These are phyloP conservation scores for Chiroxiphia lanceolata DNA, from an alignment of 2,797 vertebrate genomes.

Conservation along the genomic window DNA sequence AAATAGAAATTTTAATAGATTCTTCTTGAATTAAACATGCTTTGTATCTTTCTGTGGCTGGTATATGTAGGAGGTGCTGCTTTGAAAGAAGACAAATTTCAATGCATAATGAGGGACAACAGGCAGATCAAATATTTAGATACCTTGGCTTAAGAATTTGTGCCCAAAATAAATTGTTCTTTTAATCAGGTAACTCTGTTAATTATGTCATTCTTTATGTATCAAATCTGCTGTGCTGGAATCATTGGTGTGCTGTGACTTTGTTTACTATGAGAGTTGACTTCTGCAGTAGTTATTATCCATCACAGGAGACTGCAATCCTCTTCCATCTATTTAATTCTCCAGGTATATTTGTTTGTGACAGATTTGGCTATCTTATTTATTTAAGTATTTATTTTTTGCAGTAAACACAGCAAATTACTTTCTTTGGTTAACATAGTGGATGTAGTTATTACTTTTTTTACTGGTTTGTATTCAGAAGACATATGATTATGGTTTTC, in stretches of 20 bases:
- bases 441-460: background rate
- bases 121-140: background rate
- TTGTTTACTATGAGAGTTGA: background rate
- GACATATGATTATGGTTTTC: background rate
- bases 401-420: background rate
- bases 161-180: background rate
- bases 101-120: background rate
- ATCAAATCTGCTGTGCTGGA: background rate
- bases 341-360: background rate
- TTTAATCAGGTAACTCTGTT: background rate
- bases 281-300: background rate
- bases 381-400: background rate
- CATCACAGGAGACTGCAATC: background rate
- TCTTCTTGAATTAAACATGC: background rate
- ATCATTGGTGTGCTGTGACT: background rate
- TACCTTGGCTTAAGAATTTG: background rate
- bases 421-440: background rate
- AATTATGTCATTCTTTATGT: background rate
- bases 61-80: background rate
- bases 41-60: background rate
- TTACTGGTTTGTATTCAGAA: background rate
- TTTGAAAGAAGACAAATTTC: background rate
- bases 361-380: background rate
- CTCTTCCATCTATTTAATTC: background rate
- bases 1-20: background rate